Conservation (phyloP, 2,888 invertebrate species). For the Sphaerophoria rueppellii region DNA sequence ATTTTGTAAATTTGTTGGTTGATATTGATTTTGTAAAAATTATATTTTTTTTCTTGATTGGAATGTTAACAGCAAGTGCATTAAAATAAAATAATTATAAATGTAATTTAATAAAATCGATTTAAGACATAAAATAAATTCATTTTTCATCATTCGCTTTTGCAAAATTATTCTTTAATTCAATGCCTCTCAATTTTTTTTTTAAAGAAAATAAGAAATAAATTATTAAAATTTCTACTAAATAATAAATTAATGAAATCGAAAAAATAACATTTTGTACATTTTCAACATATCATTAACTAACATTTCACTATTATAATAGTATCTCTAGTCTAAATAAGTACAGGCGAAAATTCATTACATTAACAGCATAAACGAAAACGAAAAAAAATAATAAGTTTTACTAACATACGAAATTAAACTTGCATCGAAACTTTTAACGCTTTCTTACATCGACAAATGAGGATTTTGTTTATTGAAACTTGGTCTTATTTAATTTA, state of each 20-base stretch:
- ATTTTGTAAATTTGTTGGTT: slow-evolving; percentile 1
- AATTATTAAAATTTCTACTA: slow-evolving; percentile 6
- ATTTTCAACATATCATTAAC: slow-evolving; percentile 71
- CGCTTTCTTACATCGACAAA: slow-evolving; percentile 62
- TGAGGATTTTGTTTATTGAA: slow-evolving; percentile 5
- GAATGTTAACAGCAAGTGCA: slow-evolving; percentile 74
- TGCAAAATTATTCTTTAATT: slow-evolving; percentile 23
- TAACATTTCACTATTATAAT: slow-evolving; percentile 66
- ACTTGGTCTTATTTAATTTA: too few relatives aligned
- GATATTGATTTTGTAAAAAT: slow-evolving; percentile 23
- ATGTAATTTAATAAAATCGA: slow-evolving; percentile 56
- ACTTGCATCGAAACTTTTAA: slow-evolving; percentile 62
- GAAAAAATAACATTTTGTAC: slow-evolving; percentile 70
- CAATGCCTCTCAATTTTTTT: slow-evolving; percentile 48
- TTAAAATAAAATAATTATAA: slow-evolving; percentile 63
- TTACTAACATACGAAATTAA: slow-evolving; percentile 34
- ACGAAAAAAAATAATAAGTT: not conserved
- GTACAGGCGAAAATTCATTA: slow-evolving; percentile 21
- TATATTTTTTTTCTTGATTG: slow-evolving; percentile 46
- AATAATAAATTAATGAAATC: slow-evolving; percentile 47
- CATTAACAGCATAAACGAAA: slow-evolving; percentile 14
- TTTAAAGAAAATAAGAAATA: slow-evolving; percentile 18
- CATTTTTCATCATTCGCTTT: slow-evolving; percentile 49
- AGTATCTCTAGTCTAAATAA: slow-evolving; percentile 60
- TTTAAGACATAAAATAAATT: slow-evolving; percentile 38